A percentile compares a stretch with the other conserved stretches of the same genome.
These are phyloP conservation scores for Pantherophis alleghaniensis DNA, from an alignment of 2,797 vertebrate species.

Conservation along the genomic window DNA sequence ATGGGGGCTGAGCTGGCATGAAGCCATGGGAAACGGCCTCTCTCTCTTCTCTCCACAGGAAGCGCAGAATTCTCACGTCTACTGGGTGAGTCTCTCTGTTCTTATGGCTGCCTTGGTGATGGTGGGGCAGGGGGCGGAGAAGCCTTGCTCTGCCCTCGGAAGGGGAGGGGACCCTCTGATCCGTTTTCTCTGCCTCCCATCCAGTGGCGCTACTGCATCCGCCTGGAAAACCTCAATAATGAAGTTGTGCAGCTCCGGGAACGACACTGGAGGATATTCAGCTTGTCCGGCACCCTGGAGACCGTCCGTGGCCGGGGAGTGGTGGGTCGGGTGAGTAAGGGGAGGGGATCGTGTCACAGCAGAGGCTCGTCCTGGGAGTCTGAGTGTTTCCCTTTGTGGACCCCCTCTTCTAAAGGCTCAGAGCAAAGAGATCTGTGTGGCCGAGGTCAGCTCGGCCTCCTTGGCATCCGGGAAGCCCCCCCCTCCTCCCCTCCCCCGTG, in stretches of 20 bases:
- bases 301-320: constrained; percentile 94
- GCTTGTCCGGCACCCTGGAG: constrained; percentile 94
- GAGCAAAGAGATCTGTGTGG: not conserved
- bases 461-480: not conserved
- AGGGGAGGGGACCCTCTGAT: not conserved
- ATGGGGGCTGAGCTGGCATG: not conserved
- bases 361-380: not conserved
- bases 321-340: constrained; percentile 85
- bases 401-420: not conserved
- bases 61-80: constrained; percentile 97
- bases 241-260: constrained; percentile 96
- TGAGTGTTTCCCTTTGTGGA: not conserved
- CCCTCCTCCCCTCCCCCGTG: accelerated
- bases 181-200: not conserved
- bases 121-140: accelerated
- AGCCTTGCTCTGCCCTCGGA: not conserved
- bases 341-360: not conserved
- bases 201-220: constrained; percentile 98
- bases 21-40: constrained; percentile 36
- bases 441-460: not conserved
- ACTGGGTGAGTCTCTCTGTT: constrained; percentile 87
- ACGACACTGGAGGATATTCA: constrained; percentile 98
- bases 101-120: too few species aligned
- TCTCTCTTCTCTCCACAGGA: constrained; percentile 78
- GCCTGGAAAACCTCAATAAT: constrained; percentile 90